A percentile compares a stretch with the other conserved stretches of the same genome.
phyloP scores from a whole-genome alignment of 2,113 vertebrate species.

The Podiceps cristatus region DNA sequence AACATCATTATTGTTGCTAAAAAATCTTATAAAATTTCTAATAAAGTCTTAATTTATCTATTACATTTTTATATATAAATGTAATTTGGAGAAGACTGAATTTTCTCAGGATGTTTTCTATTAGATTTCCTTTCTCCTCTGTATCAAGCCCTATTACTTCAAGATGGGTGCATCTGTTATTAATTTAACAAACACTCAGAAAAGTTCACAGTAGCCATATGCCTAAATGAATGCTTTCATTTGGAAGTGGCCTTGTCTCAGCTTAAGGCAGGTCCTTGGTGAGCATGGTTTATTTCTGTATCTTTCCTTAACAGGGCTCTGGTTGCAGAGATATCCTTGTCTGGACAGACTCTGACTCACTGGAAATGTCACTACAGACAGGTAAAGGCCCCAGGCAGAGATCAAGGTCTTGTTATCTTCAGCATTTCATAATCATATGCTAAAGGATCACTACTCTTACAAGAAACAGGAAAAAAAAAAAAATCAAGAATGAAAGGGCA shows the following conservation, averaged over 20 bases:
- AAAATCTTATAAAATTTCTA: background rate
- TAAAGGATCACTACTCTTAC: background rate
- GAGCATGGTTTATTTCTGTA: background rate
- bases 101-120: background rate
- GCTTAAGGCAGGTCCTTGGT: background rate
- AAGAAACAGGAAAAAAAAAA: background rate
- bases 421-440: background rate
- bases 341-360: background rate
- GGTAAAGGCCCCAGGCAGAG: conserved; percentile 3
- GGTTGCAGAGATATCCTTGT: background rate
- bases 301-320: background rate
- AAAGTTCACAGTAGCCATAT: background rate
- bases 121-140: background rate
- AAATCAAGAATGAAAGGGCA: background rate
- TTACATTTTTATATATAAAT: background rate
- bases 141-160: background rate
- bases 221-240: background rate
- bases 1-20: background rate
- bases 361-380: background rate
- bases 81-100: background rate
- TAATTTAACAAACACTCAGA: background rate
- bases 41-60: background rate
- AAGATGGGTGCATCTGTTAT: background rate
- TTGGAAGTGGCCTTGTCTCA: background rate
- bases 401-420: background rate